A percentile compares a stretch with the other conserved stretches of the same genome.
These are phyloP conservation scores for Drosophila carrolli DNA, from an alignment of 1,140 invertebrate species.

Conservation along the genomic window DNA sequence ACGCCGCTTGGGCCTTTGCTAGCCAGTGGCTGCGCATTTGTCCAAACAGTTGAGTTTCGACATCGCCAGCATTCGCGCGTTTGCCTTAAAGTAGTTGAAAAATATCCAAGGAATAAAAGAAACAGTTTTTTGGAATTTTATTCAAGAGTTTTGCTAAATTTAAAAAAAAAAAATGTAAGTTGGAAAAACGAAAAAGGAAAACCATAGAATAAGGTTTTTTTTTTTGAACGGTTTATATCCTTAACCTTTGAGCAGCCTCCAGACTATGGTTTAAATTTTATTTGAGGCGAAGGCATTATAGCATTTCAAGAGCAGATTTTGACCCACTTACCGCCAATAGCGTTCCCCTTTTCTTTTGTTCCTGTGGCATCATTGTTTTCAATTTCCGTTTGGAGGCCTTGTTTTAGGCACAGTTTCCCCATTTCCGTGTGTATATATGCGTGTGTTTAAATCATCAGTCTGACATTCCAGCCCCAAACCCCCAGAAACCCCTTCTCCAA, in stretches of 20 bases:
- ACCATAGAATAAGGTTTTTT: too few relatives aligned
- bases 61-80: slow-evolving; percentile 67
- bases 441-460: slow-evolving; percentile 39
- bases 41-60: slow-evolving; percentile 76
- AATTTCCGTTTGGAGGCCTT: slow-evolving; percentile 24
- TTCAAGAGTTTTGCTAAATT: background rate
- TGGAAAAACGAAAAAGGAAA: background rate
- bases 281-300: background rate
- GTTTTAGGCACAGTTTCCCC: slow-evolving; percentile 44
- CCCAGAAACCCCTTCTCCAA: slow-evolving; percentile 23
- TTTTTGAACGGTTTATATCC: slow-evolving; percentile 3
- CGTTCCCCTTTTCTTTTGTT: slow-evolving; percentile 7
- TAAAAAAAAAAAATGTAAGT: slow-evolving; percentile 31
- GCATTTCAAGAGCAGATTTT: slow-evolving; percentile 52
- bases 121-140: slow-evolving; percentile 14
- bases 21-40: slow-evolving; percentile 64
- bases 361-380: slow-evolving; percentile 23
- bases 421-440: slow-evolving; percentile 56
- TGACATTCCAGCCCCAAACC: slow-evolving; percentile 13
- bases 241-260: background rate
- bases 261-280: background rate
- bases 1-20: slow-evolving; percentile 69
- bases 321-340: slow-evolving; percentile 54
- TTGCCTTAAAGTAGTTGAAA: slow-evolving; percentile 27
- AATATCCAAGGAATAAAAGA: slow-evolving; percentile 3